phyloP scores from a whole-genome alignment of 2,113 vertebrate species.

The Suricata suricatta region DNA sequence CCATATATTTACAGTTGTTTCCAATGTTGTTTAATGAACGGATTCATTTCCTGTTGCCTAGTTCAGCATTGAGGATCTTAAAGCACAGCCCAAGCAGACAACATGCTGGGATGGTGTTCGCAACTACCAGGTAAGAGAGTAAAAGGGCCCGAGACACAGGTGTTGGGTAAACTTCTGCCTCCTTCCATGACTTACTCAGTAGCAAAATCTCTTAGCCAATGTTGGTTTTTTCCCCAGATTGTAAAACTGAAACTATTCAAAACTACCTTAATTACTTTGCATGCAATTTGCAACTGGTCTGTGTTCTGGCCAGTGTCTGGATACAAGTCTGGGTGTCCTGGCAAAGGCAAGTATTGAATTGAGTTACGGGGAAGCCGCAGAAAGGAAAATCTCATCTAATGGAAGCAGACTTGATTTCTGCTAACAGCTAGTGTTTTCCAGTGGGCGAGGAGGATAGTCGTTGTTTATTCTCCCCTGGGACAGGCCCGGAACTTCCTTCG shows the following conservation, averaged over 20 bases:
- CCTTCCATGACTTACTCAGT: neutral
- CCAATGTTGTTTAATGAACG: neutral
- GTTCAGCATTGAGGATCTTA: conserved; percentile 97
- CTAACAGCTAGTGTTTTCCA: neutral
- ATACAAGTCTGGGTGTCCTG: neutral
- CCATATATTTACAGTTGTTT: neutral
- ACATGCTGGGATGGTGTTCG: conserved; percentile 96
- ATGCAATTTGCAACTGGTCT: neutral
- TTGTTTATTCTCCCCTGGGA: neutral
- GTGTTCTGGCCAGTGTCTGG: neutral
- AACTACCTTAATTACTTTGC: neutral
- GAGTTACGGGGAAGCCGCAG: neutral
- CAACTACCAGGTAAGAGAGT: conserved; percentile 94
- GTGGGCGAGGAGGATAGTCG: neutral
- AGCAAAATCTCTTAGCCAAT: neutral
- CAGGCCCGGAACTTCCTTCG: conserved; percentile 97
- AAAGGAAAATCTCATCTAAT: neutral
- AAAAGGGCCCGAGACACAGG: neutral
- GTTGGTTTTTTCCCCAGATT: neutral
- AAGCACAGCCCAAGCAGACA: conserved; percentile 91
- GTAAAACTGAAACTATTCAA: neutral
- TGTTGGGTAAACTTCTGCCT: neutral
- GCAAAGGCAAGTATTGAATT: neutral
- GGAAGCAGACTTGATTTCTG: neutral
- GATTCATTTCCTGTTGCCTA: conserved; percentile 76